Percentiles rank a stretch among this genome's conserved stretches.
Evolutionary conservation across 2,797 vertebrate species (phyloP).

Genomic region (Buceros bicornis): DNA sequence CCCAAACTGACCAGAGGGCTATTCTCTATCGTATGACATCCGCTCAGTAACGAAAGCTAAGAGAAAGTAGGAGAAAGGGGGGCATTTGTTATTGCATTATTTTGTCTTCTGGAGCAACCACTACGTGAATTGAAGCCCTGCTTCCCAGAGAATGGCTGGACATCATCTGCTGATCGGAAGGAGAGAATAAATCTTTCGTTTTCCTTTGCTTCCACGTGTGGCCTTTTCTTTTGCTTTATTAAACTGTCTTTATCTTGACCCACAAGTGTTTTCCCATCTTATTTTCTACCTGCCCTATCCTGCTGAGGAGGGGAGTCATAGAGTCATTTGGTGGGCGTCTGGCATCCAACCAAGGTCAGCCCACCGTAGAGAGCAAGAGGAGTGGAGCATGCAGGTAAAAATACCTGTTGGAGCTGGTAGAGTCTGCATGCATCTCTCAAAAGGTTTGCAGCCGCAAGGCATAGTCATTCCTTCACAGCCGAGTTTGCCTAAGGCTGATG

Average conservation of each 20-base stretch:
- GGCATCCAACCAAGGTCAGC: background rate
- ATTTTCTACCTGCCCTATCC: background rate
- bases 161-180: background rate
- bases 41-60: no score
- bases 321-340: background rate
- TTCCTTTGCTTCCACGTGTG: background rate
- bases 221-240: background rate
- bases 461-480: background rate
- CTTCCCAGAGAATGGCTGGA: background rate
- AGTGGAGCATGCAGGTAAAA: background rate
- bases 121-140: background rate
- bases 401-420: background rate
- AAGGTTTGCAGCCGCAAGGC: constrained; percentile 1
- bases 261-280: background rate
- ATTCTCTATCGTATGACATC: background rate
- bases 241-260: background rate
- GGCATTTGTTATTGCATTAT: no score
- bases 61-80: no score
- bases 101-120: background rate
- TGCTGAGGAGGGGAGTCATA: background rate
- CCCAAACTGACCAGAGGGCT: background rate
- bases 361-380: background rate
- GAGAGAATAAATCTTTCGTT: background rate
- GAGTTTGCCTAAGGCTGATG: background rate
- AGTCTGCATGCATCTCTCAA: background rate